Percentiles rank a stretch among this genome's conserved stretches.
These are phyloP conservation scores for Mesoclemmys tuberculata DNA, from an alignment of 2,113 vertebrate genomes.

Conservation along the genomic window DNA sequence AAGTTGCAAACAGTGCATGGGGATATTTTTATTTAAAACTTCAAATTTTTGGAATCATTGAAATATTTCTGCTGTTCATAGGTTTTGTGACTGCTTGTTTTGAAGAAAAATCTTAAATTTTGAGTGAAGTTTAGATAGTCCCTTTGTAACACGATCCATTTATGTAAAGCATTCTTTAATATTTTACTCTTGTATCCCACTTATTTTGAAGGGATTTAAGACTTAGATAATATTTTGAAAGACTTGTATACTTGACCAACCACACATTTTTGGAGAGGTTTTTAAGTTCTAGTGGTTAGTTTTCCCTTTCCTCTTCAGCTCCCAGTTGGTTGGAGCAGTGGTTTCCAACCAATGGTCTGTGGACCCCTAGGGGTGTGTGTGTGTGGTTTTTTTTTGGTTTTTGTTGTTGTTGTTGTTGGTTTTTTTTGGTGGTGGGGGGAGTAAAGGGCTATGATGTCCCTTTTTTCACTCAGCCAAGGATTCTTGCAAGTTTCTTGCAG, in stretches of 20 bases:
- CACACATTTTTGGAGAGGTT: not conserved
- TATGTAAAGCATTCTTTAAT: not conserved
- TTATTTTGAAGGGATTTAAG: not conserved
- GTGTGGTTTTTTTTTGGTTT: too few species aligned
- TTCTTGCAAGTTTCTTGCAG: not conserved
- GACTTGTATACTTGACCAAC: not conserved
- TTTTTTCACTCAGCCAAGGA: not conserved
- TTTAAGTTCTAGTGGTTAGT: not conserved
- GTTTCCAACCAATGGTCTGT: not conserved
- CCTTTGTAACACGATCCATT: not conserved
- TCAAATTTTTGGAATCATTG: not conserved
- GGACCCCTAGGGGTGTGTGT: not conserved
- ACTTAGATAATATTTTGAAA: not conserved
- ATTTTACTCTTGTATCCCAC: not conserved
- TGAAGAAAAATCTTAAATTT: not conserved
- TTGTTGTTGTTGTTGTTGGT: too few species aligned
- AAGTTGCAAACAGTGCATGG: not conserved
- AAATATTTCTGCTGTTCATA: not conserved
- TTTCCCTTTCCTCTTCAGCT: not conserved
- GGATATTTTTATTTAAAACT: not conserved
- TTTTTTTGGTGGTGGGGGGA: too few species aligned
- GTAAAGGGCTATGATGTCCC: not conserved
- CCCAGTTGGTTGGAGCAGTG: not conserved
- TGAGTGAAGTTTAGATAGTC: not conserved
- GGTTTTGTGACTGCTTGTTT: not conserved